Base-by-base conservation (phyloP, 2,888 invertebrate genomes). In the Caenorhabditis angaria region DNA sequence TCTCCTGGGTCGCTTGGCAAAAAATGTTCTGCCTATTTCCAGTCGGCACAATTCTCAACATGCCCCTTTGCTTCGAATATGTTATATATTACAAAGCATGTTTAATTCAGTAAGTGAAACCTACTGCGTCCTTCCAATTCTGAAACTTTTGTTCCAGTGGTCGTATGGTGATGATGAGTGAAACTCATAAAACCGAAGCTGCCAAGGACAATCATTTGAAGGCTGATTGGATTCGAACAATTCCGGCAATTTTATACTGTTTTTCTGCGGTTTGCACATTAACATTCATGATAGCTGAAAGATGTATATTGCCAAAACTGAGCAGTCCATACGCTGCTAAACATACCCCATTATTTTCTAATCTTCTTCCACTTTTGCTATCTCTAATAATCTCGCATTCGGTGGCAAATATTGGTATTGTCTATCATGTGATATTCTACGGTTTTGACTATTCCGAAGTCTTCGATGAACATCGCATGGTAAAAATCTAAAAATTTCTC, bases 21-120 rank as follows among this genome's bases (percentile, higher is more conserved):
- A 81, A 81, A 59, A 68, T 80, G 0, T 81, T 78, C 32, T 80
- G 73, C 54, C 61, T 81, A n/a, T 62, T 81, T 4, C 81, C 81
- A 0, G 71, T 81, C 32, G 81, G 78, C 14, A 80, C 77, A 1
- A 81, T 81, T n/a, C 66, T 74, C 6, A 81, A 81, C 28, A 70
- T 80, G 10, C 73, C 79, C 0, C 60, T 81, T 0, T 77, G 76
- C 14, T 81, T 81, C 53, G 81, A 81, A 61, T 79, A 74, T 67
- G 65, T 74, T 10, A 71, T 79, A 14, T 72, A 77, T 53, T 79
- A 79, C 50, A 71, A 76, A 60, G 68, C 74, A 29, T 79, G 79
- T 35, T 24, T 41, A 41, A 18, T 18, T 12, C 41, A 41, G 41
- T 41, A 41, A 41, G 41, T 10, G 10, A 41, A 14, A 18, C 41